phyloP scores from a whole-genome alignment of 2,888 invertebrate species.

The Octonoba sinensis region DNA sequence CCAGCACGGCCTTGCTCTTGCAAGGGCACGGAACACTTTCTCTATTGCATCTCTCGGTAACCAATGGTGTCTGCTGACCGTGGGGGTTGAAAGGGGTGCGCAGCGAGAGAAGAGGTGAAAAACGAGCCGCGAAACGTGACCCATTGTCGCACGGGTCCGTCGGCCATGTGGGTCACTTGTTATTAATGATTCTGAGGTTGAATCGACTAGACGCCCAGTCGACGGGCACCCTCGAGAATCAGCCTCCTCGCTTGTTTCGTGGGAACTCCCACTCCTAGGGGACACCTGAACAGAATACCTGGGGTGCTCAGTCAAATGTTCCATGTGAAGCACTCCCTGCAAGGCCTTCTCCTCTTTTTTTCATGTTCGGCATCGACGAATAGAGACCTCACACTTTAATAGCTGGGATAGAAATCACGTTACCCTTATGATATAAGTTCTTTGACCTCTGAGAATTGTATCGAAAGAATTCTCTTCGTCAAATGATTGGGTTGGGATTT shows the following conservation, averaged over 20 bases:
- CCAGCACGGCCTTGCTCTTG: constrained; percentile 15
- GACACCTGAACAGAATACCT: constrained; percentile 47
- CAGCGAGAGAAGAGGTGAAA: constrained; percentile 12
- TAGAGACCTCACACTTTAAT: no score
- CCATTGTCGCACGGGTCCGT: constrained; percentile 43
- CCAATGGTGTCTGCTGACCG: constrained; percentile 1
- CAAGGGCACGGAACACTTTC: constrained; percentile 28
- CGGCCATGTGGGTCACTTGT: constrained; percentile 38
- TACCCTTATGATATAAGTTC: no score
- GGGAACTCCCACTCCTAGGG: constrained; percentile 56
- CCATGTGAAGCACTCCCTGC: no score
- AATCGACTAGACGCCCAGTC: background rate
- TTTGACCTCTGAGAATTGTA: no score
- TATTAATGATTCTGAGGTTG: constrained; percentile 48
- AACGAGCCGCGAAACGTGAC: constrained; percentile 37
- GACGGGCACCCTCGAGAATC: constrained; percentile 33
- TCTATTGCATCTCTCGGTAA: background rate
- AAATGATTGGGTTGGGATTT: no score
- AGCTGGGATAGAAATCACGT: no score
- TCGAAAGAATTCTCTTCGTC: no score
- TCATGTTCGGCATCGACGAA: no score
- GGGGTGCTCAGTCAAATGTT: background rate
- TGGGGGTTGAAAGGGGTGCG: background rate
- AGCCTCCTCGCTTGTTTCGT: constrained; percentile 15
- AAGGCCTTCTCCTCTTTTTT: no score